These are phyloP conservation scores for Podarcis lilfordi DNA, from an alignment of 2,797 vertebrate genomes.

Conservation along the genomic window DNA sequence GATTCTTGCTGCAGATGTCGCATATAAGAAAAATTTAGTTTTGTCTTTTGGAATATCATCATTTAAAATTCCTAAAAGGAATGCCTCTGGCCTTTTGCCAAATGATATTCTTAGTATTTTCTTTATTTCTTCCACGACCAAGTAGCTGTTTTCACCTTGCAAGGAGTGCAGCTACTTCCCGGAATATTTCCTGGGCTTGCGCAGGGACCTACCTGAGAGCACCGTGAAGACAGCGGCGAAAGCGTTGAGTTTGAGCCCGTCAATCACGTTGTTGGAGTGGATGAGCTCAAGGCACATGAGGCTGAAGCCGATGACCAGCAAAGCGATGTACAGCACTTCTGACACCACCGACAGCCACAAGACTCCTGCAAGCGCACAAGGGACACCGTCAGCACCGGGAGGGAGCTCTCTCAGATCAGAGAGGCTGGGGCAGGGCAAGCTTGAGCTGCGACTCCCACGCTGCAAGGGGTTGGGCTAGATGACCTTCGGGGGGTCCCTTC, in stretches of 20 bases:
- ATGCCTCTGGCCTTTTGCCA: no score
- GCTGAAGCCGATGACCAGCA: slow-evolving; percentile 95
- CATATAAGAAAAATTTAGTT: no score
- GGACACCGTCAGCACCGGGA: neutral
- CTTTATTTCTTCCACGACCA: no score
- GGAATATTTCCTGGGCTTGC: fast-evolving
- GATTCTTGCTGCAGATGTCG: no score
- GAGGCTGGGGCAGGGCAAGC: neutral
- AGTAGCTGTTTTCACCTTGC: neutral
- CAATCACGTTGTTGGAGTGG: slow-evolving; percentile 95
- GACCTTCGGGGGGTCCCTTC: no score
- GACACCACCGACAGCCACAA: slow-evolving; percentile 96
- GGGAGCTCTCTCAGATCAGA: no score
- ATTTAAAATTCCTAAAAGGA: no score
- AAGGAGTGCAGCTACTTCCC: neutral
- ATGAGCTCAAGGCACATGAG: slow-evolving; percentile 98
- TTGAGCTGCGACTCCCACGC: no score
- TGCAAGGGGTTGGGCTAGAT: no score
- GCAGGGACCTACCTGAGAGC: slow-evolving; percentile 85
- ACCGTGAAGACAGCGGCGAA: slow-evolving; percentile 98
- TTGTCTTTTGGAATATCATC: no score
- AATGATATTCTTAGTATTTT: no score
- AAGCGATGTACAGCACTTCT: slow-evolving; percentile 93
- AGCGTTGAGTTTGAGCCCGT: slow-evolving; percentile 96
- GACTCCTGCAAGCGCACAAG: slow-evolving; percentile 82